Evolutionary conservation across 1,140 invertebrate species (phyloP).

Genomic region (Lasioglossum baleicum): DNA sequence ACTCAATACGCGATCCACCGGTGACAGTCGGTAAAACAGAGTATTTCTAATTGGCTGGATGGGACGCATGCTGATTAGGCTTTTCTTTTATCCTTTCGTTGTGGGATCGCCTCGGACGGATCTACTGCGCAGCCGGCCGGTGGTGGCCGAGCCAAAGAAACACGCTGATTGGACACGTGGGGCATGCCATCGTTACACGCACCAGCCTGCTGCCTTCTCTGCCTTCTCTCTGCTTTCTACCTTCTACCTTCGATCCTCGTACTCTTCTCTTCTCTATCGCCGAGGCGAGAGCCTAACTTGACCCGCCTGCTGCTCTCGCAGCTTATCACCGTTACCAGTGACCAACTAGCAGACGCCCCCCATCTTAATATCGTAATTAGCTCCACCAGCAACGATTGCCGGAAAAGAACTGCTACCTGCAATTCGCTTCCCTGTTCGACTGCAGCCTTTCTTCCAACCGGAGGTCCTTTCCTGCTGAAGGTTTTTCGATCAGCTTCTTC

Average conservation of each 20-base stretch:
- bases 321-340: too few species aligned
- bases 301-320: not conserved
- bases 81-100: constrained; percentile 73
- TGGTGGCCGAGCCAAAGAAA: constrained; percentile 66
- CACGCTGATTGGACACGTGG: constrained; percentile 73
- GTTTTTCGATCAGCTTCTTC: too few species aligned
- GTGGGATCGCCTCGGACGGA: constrained; percentile 46
- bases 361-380: constrained; percentile 57
- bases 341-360: not conserved
- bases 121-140: constrained; percentile 26
- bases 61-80: constrained; percentile 79
- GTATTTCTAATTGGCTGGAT: constrained; percentile 79
- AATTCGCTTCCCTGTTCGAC: too few species aligned
- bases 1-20: constrained; percentile 76
- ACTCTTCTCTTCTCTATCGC: too few species aligned
- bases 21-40: constrained; percentile 80
- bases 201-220: constrained; percentile 19
- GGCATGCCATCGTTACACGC: constrained; percentile 59
- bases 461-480: too few species aligned
- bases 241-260: not conserved
- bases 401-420: not conserved
- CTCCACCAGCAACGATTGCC: constrained; percentile 1
- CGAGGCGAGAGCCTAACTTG: too few species aligned
- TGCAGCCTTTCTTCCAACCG: too few species aligned
- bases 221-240: not conserved